Evolutionary conservation across 2,113 vertebrate genomes (phyloP).

Genomic region (Alosa alosa): DNA sequence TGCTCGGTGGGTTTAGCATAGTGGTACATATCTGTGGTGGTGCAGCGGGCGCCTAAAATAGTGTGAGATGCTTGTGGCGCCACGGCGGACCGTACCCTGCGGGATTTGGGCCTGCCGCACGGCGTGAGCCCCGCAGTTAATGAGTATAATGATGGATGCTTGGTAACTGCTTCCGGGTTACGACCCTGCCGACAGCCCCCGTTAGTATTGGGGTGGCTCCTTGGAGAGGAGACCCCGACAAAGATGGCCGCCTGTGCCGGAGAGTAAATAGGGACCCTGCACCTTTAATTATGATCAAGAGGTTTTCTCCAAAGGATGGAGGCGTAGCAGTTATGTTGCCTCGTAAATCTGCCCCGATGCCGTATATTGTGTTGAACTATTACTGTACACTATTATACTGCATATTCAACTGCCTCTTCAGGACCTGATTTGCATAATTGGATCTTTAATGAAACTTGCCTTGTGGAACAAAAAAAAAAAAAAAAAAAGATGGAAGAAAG

Average conservation of each 20-base stretch:
- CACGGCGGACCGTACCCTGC: conserved; percentile 15
- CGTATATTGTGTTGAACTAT: conserved; percentile 84
- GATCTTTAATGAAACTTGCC: conserved; percentile 94
- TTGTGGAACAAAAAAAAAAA: conserved; percentile 70
- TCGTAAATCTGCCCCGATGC: conserved; percentile 86
- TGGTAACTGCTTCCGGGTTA: conserved; percentile 49
- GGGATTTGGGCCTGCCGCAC: background rate
- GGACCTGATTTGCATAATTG: conserved; percentile 94
- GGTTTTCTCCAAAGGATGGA: conserved; percentile 83
- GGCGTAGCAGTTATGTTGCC: conserved; percentile 86
- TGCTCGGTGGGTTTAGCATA: conserved; percentile 60
- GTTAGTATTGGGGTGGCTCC: conserved; percentile 22
- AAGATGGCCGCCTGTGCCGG: conserved; percentile 59
- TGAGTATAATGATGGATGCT: conserved; percentile 47
- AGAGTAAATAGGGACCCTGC: conserved; percentile 77
- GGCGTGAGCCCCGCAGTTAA: conserved; percentile 24
- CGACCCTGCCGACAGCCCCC: conserved; percentile 33
- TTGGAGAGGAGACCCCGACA: conserved; percentile 45
- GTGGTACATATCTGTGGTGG: conserved; percentile 63
- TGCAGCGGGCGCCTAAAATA: conserved; percentile 49
- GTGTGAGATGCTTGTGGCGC: conserved; percentile 33
- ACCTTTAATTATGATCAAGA: conserved; percentile 97
- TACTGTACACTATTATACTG: conserved; percentile 84
- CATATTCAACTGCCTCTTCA: conserved; percentile 84
- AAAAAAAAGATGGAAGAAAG: conserved; percentile 40